Evolutionary conservation across 2,113 vertebrate genomes (phyloP), one percentile per base, ranked within the genome.

Genomic region (Taurulus bubalis): DNA sequence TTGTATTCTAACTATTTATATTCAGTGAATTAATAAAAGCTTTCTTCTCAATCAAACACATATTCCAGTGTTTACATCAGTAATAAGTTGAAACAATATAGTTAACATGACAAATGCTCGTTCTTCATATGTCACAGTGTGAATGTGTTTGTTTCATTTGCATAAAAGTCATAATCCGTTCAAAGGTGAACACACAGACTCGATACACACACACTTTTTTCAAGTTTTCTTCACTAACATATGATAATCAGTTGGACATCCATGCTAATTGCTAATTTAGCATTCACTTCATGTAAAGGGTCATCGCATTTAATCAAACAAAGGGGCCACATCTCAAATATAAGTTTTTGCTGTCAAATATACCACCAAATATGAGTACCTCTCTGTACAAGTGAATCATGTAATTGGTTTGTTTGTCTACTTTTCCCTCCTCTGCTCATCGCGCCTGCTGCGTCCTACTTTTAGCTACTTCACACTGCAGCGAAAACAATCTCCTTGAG

Each of bases 321-420:
- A 42, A 63, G 26, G 8, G 72, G 65, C 32, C 47, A 20, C 47
- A 20, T 20, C 6, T 49, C 18, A 49, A 49, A 49, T 49, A 20
- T 20, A 49, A 20, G 42, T 45, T 45, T 45, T 45, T 45, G 3
- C 40, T 42, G 3, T 38, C 20, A 53, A 75, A 28, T 30, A 14
- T 8, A 6, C 22, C 36, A 36, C 30, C 42, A 32, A 73, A 26
- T 34, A 28, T 20, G 58, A 22, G 24, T 45, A 58, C 60, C 68
- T 64, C 63, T 77, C 47, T 18, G 16, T 34, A 77, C 71, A 28
- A 64, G 24, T 66, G 85, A 80, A 84, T 77, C 79, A 56, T 66
- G 36, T 83, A 75, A 91, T 87, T 88, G 72, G 20, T 88, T 90
- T 92, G 83, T 89, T 86, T 85, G 47, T 71, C 63, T 77, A 3